Evolutionary conservation across 2,888 invertebrate genomes (phyloP), one percentile per base, ranked within the genome.

Genomic region (Aspidiotus destructor): DNA sequence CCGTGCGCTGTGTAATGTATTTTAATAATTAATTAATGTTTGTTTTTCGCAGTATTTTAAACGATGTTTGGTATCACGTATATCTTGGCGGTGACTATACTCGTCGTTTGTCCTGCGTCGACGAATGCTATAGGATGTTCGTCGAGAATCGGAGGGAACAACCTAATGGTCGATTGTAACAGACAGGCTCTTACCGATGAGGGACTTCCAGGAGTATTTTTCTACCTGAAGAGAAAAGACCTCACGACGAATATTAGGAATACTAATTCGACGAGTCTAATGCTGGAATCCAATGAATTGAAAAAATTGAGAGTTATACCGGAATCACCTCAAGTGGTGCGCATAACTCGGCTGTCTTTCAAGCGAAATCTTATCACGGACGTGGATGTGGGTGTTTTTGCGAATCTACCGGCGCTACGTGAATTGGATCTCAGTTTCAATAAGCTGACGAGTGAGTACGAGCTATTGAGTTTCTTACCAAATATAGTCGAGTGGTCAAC

Each of bases 291-390:
- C 2, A 48, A 48, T 48, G 48, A 48, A 48, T 3, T 48, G 10
- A 11, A n/a, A 48, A 48, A 3, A 11, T 11, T 48, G 6, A 48
- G 6, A 11, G n/a, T 48, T 13, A 13, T 48, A 48, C 48, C 48
- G 2, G 28, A 28, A 1, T 28, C 28, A 28, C 28, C 28, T 1
- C 2, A 3, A 13, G 11, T 48, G 3, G 11, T 3, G 11, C 48
- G 11, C 3, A 48, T 48, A 13, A n/a, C 48, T n/a, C 10, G n/a
- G 6, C 10, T 67, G 41, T 67, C 67, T 13, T 67, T 67, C 48
- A 67, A 52, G 60, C 13, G 42, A 52, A 67, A 67, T 67, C 67
- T 13, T 17, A 15, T 67, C 17, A 60, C 58, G 11, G 52, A 58
- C 15, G 58, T 44, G 16, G 67, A 48, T n/a, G 52, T n/a, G 8